Base-by-base conservation (phyloP, 1,140 invertebrate species). In the Orius laevigatus region DNA sequence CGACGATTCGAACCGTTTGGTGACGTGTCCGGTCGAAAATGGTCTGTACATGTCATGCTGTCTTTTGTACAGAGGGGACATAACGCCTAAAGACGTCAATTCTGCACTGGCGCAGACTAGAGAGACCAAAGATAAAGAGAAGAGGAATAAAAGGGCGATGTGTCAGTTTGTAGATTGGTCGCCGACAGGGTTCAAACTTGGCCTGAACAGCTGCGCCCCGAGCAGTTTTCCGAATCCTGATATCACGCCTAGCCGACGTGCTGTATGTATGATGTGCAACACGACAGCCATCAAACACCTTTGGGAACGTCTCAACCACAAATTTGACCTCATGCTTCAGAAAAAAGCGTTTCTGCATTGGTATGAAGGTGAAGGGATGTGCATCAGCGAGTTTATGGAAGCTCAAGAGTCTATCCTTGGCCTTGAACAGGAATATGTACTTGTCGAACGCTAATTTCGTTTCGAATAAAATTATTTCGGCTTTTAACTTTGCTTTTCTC, bases 311-410 rank as follows among this genome's bases (percentile, higher is more conserved):
- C 63, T 85, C 42, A 79, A 85, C 61, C 77, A 83, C 59, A 87
- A 88, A 63, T 88, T 86, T 61, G 81, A 87, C 60, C 62, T 85
- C 46, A 85, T 74, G 82, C 84, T 82, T 66, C 76, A 78, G 60
- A 87, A 86, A 70, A 69, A 81, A 53, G 84, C 84, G 36, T 87
- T 87, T 59, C 80, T 87, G 16, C 84, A 87, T 61, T 87, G 82
- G 81, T 84, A 83, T 58, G 79, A 85, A 14, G 81, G 81, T 52
- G 83, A 88, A 70, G 82, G 83, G 61, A 85, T 86, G 81, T 81
- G 86, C 63, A 81, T 85, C 63, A 81, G 79, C 38, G 83, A 86
- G 64, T 88, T 89, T 68, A 79, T 75, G 2, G 84, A 89, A 64
- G 85, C 85, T 39, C 74, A 84, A 57, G 84, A 89, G 66, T 82